Conservation (phyloP, 2,888 invertebrate genomes). For the Lasioglossum lativentre region DNA sequence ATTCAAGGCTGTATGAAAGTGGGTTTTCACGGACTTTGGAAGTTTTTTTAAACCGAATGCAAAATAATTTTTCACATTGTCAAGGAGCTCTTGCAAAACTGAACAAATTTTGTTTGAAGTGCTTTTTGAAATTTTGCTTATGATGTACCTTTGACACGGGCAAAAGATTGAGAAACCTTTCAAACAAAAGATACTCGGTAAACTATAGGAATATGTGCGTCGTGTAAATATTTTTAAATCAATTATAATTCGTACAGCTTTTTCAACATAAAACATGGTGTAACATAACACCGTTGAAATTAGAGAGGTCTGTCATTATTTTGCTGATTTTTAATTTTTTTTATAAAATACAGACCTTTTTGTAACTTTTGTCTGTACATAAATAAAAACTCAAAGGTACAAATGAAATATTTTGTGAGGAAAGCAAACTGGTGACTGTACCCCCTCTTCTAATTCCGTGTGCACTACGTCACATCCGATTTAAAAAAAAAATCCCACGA, state of each 20-base stretch:
- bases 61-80: neutral
- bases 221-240: neutral
- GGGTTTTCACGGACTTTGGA: too few relatives aligned
- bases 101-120: neutral
- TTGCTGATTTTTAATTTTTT: neutral
- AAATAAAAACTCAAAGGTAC: neutral
- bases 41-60: neutral
- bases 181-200: neutral
- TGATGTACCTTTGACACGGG: neutral
- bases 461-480: neutral
- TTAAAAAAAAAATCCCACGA: slow-evolving; percentile 25
- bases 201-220: neutral
- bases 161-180: neutral
- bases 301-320: neutral
- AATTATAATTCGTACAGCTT: neutral
- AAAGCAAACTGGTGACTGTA: neutral
- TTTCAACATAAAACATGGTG: neutral
- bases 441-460: neutral
- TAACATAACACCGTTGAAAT: neutral
- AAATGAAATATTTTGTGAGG: neutral
- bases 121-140: neutral
- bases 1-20: slow-evolving; percentile 21
- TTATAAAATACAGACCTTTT: neutral
- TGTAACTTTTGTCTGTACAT: too few relatives aligned
- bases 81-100: neutral